phyloP scores from a whole-genome alignment of 2,113 vertebrate genomes.

The Archocentrus centrarchus region DNA sequence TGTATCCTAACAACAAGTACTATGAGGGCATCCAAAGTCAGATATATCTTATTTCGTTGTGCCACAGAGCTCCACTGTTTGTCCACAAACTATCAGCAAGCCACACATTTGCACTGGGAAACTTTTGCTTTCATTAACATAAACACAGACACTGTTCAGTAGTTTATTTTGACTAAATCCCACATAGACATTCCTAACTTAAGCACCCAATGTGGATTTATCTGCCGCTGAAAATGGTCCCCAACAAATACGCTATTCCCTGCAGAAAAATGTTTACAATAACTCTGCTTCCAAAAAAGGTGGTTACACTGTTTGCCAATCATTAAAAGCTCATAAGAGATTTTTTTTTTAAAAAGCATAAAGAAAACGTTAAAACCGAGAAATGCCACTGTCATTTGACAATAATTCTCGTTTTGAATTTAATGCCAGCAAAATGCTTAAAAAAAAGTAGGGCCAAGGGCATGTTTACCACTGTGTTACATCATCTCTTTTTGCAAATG shows the following conservation, averaged over 20 bases:
- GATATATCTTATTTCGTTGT: neutral
- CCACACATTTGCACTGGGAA: neutral
- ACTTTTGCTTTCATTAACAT: neutral
- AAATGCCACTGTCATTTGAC: neutral
- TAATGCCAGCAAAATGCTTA: neutral
- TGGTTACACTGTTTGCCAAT: neutral
- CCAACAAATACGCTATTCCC: neutral
- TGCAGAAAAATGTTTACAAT: neutral
- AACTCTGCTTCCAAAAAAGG: neutral
- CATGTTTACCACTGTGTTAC: constrained; percentile 4
- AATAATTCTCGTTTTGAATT: neutral
- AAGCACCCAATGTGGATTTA: neutral
- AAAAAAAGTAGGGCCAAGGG: neutral
- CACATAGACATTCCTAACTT: neutral
- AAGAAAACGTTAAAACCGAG: neutral
- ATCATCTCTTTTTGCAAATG: neutral
- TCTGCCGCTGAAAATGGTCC: neutral
- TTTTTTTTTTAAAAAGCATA: neutral
- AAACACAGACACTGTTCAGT: neutral
- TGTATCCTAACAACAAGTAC: neutral
- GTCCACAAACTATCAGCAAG: constrained; percentile 10
- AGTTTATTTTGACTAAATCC: neutral
- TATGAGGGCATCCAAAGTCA: neutral
- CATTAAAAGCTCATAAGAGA: neutral
- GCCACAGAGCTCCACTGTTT: neutral